Conservation (phyloP, 2,888 invertebrate genomes). For the Orchesella flavescens region DNA sequence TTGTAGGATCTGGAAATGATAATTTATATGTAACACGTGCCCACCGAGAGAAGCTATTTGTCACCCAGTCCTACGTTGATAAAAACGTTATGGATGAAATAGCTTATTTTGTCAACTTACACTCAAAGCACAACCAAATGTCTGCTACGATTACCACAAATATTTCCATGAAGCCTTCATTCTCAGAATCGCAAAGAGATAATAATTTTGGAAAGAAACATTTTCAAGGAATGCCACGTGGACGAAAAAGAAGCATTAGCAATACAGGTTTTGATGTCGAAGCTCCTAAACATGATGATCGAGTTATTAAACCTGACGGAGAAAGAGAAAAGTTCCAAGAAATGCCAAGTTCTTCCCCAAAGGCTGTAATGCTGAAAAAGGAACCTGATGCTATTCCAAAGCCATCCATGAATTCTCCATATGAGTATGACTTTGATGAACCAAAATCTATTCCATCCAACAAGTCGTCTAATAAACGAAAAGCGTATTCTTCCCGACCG, state of each 20-base stretch:
- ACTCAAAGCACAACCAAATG: slow-evolving; percentile 54
- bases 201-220: slow-evolving; percentile 29
- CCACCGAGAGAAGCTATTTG: slow-evolving; percentile 82
- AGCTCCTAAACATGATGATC: background rate
- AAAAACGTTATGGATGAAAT: slow-evolving; percentile 80
- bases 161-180: slow-evolving; percentile 29
- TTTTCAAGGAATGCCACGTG: background rate
- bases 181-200: slow-evolving; percentile 24
- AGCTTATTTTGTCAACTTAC: slow-evolving; percentile 63
- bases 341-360: background rate
- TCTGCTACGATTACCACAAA: slow-evolving; percentile 28
- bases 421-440: slow-evolving; percentile 47
- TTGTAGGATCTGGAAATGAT: slow-evolving; percentile 88
- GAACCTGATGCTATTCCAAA: slow-evolving; percentile 8
- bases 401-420: background rate
- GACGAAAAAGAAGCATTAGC: slow-evolving; percentile 30
- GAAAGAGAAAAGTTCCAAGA: background rate
- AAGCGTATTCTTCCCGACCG: slow-evolving; percentile 47
- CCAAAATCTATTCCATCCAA: slow-evolving; percentile 54
- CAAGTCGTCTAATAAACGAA: slow-evolving; percentile 63
- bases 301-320: slow-evolving; percentile 9
- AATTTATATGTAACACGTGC: slow-evolving; percentile 81
- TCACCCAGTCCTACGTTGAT: slow-evolving; percentile 87
- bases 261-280: background rate
- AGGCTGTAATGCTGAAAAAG: background rate